These are phyloP conservation scores for Rhizoglyphus robini DNA, from an alignment of 1,140 invertebrate genomes.

Conservation along the genomic window DNA sequence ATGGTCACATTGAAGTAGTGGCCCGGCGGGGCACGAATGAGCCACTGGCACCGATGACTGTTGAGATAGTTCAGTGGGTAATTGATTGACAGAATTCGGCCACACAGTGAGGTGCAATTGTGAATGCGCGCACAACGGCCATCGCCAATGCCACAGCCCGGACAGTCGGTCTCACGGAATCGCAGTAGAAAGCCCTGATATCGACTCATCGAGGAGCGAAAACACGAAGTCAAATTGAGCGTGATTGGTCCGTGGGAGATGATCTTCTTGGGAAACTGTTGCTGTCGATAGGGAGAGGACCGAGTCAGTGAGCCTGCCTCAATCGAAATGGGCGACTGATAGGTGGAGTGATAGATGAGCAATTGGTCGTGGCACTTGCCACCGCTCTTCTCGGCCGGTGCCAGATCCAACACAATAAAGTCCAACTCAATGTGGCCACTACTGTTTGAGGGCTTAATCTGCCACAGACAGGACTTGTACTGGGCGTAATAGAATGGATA, in stretches of 20 bases:
- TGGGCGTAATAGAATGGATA: constrained; percentile 29
- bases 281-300: constrained; percentile 16
- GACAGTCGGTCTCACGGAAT: constrained; percentile 25
- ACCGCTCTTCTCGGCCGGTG: constrained; percentile 20
- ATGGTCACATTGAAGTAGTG: constrained; percentile 30
- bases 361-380: constrained; percentile 25
- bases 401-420: constrained; percentile 28
- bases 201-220: constrained; percentile 27
- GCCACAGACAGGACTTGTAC: constrained; percentile 27
- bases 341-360: constrained; percentile 20
- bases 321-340: neutral
- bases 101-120: constrained; percentile 25
- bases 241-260: constrained; percentile 27
- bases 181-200: constrained; percentile 20
- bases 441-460: constrained; percentile 24
- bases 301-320: constrained; percentile 17
- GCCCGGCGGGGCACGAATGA: constrained; percentile 24
- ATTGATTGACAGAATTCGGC: constrained; percentile 27
- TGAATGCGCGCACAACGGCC: constrained; percentile 24
- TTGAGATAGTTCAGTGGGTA: constrained; percentile 28
- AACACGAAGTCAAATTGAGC: constrained; percentile 26
- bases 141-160: constrained; percentile 29
- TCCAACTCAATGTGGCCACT: constrained; percentile 27
- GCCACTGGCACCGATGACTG: constrained; percentile 29
- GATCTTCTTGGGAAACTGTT: constrained; percentile 25